Conservation (phyloP, 2,888 invertebrate species). For the Amiota mariae region DNA sequence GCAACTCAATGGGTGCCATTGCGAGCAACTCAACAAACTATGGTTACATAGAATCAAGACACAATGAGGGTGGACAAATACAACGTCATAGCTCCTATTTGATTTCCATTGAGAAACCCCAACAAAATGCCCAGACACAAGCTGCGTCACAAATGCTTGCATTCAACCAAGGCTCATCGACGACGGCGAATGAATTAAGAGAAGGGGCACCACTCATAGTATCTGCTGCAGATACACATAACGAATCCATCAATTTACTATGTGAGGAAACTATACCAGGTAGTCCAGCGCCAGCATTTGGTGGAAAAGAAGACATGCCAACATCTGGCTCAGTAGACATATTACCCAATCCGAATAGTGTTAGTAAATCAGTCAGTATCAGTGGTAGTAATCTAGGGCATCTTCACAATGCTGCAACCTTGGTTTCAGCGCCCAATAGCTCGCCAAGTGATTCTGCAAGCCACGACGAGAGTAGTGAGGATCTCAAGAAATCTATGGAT, state of each 20-base stretch:
- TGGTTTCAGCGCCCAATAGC: constrained; percentile 59
- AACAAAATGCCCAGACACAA: too few species aligned
- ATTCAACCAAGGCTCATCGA: too few species aligned
- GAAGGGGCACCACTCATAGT: neutral
- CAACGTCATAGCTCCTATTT: neutral
- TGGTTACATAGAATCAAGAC: neutral
- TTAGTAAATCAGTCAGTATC: constrained; percentile 6
- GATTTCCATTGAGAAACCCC: too few species aligned
- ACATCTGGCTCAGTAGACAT: constrained; percentile 66
- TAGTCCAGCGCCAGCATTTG: constrained; percentile 83
- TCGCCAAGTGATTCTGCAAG: constrained; percentile 71
- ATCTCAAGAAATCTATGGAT: constrained; percentile 66
- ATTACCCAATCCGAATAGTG: neutral
- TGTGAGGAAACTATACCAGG: constrained; percentile 94
- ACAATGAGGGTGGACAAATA: neutral
- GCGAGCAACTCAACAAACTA: neutral
- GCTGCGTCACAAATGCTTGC: too few species aligned
- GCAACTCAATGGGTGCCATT: neutral
- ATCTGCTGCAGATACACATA: constrained; percentile 62
- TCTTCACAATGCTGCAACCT: neutral
- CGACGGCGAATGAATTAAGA: neutral
- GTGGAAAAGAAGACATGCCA: constrained; percentile 53
- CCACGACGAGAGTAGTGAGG: constrained; percentile 73
- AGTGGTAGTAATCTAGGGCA: constrained; percentile 20
- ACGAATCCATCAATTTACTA: constrained; percentile 83